Evolutionary conservation across 1,140 invertebrate species (phyloP).

Genomic region (Chlorops oryzae): DNA sequence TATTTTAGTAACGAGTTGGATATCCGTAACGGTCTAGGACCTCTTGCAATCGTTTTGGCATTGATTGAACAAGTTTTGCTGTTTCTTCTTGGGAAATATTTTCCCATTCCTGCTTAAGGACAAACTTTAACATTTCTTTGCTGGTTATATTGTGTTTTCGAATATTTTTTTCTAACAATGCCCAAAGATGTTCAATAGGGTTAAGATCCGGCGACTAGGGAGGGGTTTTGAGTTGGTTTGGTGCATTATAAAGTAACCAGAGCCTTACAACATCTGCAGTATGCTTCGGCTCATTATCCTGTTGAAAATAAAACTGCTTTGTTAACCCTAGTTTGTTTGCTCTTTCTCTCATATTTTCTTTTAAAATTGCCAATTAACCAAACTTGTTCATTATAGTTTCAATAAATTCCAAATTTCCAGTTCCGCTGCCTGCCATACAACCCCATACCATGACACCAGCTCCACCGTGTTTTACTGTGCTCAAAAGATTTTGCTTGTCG

Average conservation of each 20-base stretch:
- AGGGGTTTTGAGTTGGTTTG: slow-evolving; percentile 30
- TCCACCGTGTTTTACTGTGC: slow-evolving; percentile 44
- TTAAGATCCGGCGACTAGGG: slow-evolving; percentile 37
- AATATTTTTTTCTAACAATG: slow-evolving; percentile 30
- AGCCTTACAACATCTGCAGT: no score
- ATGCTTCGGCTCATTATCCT: slow-evolving; percentile 43
- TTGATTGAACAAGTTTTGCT: slow-evolving; percentile 12
- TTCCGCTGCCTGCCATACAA: slow-evolving; percentile 22
- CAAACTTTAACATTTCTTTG: slow-evolving; percentile 18
- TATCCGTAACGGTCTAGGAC: no score
- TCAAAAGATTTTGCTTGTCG: slow-evolving; percentile 15
- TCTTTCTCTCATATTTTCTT: slow-evolving; percentile 19
- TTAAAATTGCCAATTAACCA: slow-evolving; percentile 18
- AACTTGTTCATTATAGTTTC: slow-evolving; percentile 15
- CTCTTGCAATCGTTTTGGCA: slow-evolving; percentile 15
- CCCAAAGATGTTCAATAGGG: slow-evolving; percentile 30
- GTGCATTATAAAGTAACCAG: no score
- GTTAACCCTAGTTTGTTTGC: slow-evolving; percentile 15
- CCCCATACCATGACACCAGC: slow-evolving; percentile 40
- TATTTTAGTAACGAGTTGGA: no score
- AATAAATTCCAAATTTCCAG: slow-evolving; percentile 27
- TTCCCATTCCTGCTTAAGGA: slow-evolving; percentile 22
- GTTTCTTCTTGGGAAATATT: slow-evolving; percentile 9
- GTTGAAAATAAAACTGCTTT: slow-evolving; percentile 15
- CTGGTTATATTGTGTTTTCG: slow-evolving; percentile 7